Evolutionary conservation across 2,888 invertebrate genomes (phyloP).

Genomic region (Chloromyia formosa): DNA sequence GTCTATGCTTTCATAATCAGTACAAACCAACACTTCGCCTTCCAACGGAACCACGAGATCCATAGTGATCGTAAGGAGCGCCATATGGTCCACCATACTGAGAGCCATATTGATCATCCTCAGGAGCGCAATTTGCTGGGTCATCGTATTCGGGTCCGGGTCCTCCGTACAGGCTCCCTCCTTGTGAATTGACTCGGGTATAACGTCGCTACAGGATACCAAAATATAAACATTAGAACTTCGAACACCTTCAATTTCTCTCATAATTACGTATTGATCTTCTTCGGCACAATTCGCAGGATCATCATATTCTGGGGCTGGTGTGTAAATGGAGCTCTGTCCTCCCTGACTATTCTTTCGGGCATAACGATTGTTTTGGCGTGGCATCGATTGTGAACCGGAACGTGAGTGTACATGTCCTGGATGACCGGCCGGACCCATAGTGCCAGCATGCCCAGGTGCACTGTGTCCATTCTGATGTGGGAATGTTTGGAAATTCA

Average conservation of each 20-base stretch:
- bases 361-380: slow-evolving; percentile 76
- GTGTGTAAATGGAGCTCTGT: slow-evolving; percentile 82
- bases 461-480: slow-evolving; percentile 72
- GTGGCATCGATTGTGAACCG: slow-evolving; percentile 88
- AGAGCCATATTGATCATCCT: slow-evolving; percentile 91
- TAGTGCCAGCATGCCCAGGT: slow-evolving; percentile 80
- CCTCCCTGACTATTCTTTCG: slow-evolving; percentile 82
- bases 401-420: slow-evolving; percentile 83
- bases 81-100: slow-evolving; percentile 79
- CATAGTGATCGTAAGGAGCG: slow-evolving; percentile 90
- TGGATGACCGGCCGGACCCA: slow-evolving; percentile 81
- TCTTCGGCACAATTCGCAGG: slow-evolving; percentile 92
- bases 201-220: slow-evolving; percentile 69
- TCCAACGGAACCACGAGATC: slow-evolving; percentile 85
- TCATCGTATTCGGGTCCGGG: slow-evolving; percentile 90
- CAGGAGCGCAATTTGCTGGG: slow-evolving; percentile 90
- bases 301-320: slow-evolving; percentile 91
- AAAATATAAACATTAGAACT: slow-evolving; percentile 15
- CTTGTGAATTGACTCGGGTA: slow-evolving; percentile 73
- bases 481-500: slow-evolving; percentile 89
- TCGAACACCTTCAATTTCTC: slow-evolving; percentile 45
- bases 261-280: slow-evolving; percentile 78
- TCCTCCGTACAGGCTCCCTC: slow-evolving; percentile 70
- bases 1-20: background rate
- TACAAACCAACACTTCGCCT: slow-evolving; percentile 68